Evolutionary conservation across 2,888 invertebrate species (phyloP), one percentile per base, ranked within the genome.

Genomic region (Neoascia interrupta): DNA sequence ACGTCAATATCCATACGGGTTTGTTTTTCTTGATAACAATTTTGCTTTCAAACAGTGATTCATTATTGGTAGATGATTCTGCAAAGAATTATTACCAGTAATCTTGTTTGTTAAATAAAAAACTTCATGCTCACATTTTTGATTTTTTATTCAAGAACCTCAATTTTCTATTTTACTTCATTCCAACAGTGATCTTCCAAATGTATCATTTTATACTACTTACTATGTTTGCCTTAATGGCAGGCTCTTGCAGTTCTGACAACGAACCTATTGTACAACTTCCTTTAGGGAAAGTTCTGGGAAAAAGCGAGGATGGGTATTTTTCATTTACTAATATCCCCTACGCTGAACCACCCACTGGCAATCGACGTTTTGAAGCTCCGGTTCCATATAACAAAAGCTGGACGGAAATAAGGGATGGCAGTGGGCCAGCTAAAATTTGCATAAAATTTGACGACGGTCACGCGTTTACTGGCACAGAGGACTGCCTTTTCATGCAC

Each of bases 261-360:
- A 8, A 4, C 1, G 21, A 64, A n/a, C 53, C 84, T 1, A 15
- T 85, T 1, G 81, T 87, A 5, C 64, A 84, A 11, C 64, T 85
- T n/a, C 63, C 85, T 0, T 81, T 83, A 69, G 87, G 87, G 0
- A 82, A 75, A 49, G 51, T 87, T 11, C 81, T 81, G 2, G 87
- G 87, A 5, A 82, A 82, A 5, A 81, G 83, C 16, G 68, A 76
- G 19, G 83, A 81, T 0, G 84, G 85, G 0, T 92, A 89, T 81
- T 91, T 91, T n/a, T 91, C 92, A 41, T 94, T 92, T 82, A 89
- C 91, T 81, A 93, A 93, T 0, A 88, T 94, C 41, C 93, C 93
- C 0, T 94, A 92, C 82, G 93, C 93, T 0, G 85, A 90, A 53
- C 91, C 93, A 10, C 93, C 93, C 0, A 84, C 92, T 10, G 92